Evolutionary conservation across 1,140 invertebrate species (phyloP).

Genomic region (Drosophila orosa): DNA sequence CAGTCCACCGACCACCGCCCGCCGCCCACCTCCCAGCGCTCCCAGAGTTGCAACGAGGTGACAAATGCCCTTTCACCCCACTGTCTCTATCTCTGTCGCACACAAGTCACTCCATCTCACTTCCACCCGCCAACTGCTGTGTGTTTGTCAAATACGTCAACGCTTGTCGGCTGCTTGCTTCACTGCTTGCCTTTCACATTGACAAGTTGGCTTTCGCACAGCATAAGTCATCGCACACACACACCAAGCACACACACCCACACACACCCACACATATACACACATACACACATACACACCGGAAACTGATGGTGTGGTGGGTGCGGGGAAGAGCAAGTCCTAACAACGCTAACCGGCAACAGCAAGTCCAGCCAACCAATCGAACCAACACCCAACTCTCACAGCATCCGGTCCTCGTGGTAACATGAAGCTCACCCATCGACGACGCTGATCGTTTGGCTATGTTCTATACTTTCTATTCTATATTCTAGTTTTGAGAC

Average conservation of each 20-base stretch:
- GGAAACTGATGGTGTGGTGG: constrained; percentile 9
- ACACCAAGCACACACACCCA: not conserved
- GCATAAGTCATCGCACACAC: constrained; percentile 36
- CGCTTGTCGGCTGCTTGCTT: constrained; percentile 76
- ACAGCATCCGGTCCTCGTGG: constrained; percentile 5
- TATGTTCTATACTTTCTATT: not conserved
- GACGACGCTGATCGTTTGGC: constrained; percentile 11
- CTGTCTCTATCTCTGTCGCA: not conserved
- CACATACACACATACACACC: not conserved
- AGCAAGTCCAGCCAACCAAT: constrained; percentile 45
- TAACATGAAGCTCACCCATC: constrained; percentile 13
- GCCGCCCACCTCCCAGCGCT: no score
- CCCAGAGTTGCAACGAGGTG: constrained; percentile 32
- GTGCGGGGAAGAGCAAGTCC: constrained; percentile 11
- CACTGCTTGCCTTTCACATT: constrained; percentile 56
- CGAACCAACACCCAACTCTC: constrained; percentile 31
- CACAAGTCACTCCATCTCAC: not conserved
- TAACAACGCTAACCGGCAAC: constrained; percentile 49
- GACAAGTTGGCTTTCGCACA: constrained; percentile 77
- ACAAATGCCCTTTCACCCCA: constrained; percentile 27
- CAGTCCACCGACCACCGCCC: not conserved
- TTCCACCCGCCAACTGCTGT: constrained; percentile 11
- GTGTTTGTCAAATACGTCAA: constrained; percentile 80
- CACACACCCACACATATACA: not conserved
- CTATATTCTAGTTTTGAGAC: not conserved